A percentile compares a stretch with the other conserved stretches of the same genome.
These are phyloP conservation scores for Helleia helle DNA, from an alignment of 2,888 invertebrate species.

Conservation along the genomic window DNA sequence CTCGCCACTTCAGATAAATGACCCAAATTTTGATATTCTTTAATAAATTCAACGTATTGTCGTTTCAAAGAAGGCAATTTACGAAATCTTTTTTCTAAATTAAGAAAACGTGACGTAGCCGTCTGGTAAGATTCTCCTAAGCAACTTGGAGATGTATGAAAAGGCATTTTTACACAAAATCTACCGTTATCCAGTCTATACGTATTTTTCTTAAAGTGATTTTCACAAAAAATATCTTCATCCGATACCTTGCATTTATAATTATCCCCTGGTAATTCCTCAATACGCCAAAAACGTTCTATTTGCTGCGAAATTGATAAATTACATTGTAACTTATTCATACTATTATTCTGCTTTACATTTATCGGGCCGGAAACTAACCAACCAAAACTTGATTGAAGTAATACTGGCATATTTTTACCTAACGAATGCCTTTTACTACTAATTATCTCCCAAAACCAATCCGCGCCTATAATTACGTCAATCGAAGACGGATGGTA, in stretches of 20 bases:
- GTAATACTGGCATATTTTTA: constrained; percentile 11
- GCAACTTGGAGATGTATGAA: background rate
- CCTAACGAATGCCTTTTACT: constrained; percentile 13
- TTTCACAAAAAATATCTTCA: background rate
- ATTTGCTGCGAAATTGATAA: background rate
- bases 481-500: constrained; percentile 15
- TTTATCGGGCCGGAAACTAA: constrained; percentile 12
- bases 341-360: background rate
- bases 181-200: background rate
- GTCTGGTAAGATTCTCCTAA: constrained; percentile 10
- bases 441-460: constrained; percentile 17
- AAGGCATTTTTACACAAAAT: constrained; percentile 8
- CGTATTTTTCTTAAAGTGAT: background rate
- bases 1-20: background rate
- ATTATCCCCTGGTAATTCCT: background rate
- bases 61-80: constrained; percentile 7
- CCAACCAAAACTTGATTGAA: constrained; percentile 16
- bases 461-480: constrained; percentile 16
- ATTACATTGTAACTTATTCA: constrained; percentile 1
- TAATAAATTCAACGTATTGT: constrained; percentile 11
- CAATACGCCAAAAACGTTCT: background rate
- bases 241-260: background rate
- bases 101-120: constrained; percentile 8
- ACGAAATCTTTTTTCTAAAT: constrained; percentile 10
- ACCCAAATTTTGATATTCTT: constrained; percentile 12